Base-by-base conservation (phyloP, 2,797 vertebrate species). In the Austrolebias charrua region DNA sequence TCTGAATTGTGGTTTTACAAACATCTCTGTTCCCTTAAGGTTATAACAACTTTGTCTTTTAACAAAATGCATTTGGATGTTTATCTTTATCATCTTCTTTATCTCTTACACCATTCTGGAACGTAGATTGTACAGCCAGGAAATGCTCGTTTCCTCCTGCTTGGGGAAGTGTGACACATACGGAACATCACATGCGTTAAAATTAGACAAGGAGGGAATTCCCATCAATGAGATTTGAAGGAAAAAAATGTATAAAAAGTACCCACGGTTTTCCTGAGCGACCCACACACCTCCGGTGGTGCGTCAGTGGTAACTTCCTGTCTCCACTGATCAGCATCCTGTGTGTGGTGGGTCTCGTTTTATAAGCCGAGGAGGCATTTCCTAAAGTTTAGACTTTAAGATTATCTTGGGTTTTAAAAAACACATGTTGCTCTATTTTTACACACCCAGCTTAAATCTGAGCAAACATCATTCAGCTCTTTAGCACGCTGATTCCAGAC, bases 271-370 rank as follows among this genome's bases (percentile, higher is more conserved):
- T 89, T 90, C 87, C 90, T 88, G 88, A 80, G 42, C 42, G 60
- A 42, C 63, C n/a, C n/a, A 8, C n/a, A 66, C 43, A 61, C 56
- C 72, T 62, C 69, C 28, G 3, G 42, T 50, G 70, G 59, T 83
- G 73, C 67, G 65, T 86, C 84, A 83, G 15, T 42, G 68, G 57
- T 58, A 63, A 57, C 74, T 90, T 89, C 89, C 87, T 85, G 71
- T 55, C 44, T 63, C 51, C 43, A n/a, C 40, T 38, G 45, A 51
- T 60, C 56, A 68, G 68, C 75, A 75, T 85, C 90, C 88, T 88
- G 86, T 83, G 51, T 60, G 54, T 67, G 16, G 42, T 20, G 49
- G 28, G 31, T 63, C 42, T 50, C 19, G 35, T 75, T 31, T 56
- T 70, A 50, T 53, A 13, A 55, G 14, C 4, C 33, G 15, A 6